Conservation (phyloP, 2,113 vertebrate species). For the Loxodonta africana region DNA sequence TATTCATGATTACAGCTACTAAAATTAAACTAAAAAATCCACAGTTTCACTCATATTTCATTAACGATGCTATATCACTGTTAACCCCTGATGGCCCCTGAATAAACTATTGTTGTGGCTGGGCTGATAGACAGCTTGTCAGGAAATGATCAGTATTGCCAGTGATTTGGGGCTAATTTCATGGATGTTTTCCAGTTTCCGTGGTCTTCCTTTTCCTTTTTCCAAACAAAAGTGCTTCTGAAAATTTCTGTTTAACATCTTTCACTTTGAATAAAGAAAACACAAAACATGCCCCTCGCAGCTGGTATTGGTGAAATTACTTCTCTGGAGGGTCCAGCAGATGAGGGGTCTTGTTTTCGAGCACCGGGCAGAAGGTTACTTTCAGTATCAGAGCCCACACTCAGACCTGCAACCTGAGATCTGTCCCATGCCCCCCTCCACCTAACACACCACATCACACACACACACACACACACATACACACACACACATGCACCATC, state of each 20-base stretch:
- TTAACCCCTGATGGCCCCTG: conserved; percentile 8
- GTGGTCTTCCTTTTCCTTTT: conserved; percentile 86
- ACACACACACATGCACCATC: conserved; percentile 67
- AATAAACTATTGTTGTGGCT: conserved; percentile 72
- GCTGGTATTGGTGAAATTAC: conserved; percentile 94
- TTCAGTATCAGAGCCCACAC: conserved; percentile 92
- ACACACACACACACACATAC: conserved; percentile 60
- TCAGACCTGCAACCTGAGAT: conserved; percentile 95
- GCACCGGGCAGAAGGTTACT: conserved; percentile 92
- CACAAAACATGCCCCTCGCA: conserved; percentile 94
- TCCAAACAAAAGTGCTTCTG: conserved; percentile 93
- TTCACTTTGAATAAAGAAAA: conserved; percentile 97
- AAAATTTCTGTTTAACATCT: conserved; percentile 96
- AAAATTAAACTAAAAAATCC: conserved; percentile 55
- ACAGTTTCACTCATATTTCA: neutral
- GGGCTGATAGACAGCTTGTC: conserved; percentile 88
- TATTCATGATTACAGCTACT: neutral
- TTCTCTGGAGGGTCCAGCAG: conserved; percentile 90
- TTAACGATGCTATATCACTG: neutral
- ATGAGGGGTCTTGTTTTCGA: conserved; percentile 91
- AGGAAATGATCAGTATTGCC: conserved; percentile 88
- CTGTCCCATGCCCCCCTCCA: conserved; percentile 80
- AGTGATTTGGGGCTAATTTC: conserved; percentile 91
- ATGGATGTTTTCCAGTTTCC: conserved; percentile 92
- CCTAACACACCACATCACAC: conserved; percentile 58